Evolutionary conservation across 1,140 invertebrate genomes (phyloP).

Genomic region (Drosophila teissieri): DNA sequence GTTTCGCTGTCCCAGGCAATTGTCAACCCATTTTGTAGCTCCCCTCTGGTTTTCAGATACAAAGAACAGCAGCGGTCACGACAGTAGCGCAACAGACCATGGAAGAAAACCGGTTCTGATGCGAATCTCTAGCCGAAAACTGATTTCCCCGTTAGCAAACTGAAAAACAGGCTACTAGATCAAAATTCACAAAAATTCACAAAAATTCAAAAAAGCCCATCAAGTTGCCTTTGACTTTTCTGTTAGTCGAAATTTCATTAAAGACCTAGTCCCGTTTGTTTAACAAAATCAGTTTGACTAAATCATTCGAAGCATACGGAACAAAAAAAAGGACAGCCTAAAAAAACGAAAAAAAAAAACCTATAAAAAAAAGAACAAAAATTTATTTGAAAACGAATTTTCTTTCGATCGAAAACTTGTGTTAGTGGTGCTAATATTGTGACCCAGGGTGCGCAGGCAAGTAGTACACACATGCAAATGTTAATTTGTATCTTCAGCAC

Average conservation of each 20-base stretch:
- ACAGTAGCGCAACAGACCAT: neutral
- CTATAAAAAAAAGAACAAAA: neutral
- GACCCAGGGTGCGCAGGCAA: neutral
- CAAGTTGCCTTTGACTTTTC: neutral
- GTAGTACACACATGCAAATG: constrained; percentile 26
- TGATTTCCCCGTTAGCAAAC: too few relatives aligned
- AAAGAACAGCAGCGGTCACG: neutral
- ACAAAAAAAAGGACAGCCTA: neutral
- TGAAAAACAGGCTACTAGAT: too few relatives aligned
- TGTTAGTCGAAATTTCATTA: neutral
- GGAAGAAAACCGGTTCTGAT: neutral
- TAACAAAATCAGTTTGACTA: neutral
- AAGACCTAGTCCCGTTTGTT: neutral
- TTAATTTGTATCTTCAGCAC: constrained; percentile 38
- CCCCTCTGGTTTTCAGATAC: constrained; percentile 10
- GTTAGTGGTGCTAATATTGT: neutral
- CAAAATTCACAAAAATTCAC: too few relatives aligned
- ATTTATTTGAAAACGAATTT: too few relatives aligned
- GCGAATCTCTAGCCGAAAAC: too few relatives aligned
- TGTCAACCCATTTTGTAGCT: constrained; percentile 28
- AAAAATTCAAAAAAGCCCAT: neutral
- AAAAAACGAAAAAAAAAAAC: neutral
- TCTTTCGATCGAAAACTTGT: too few relatives aligned
- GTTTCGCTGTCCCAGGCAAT: constrained; percentile 29
- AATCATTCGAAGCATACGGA: neutral